phyloP scores from a whole-genome alignment of 2,888 invertebrate genomes.

The Chrysomela aeneicollis region DNA sequence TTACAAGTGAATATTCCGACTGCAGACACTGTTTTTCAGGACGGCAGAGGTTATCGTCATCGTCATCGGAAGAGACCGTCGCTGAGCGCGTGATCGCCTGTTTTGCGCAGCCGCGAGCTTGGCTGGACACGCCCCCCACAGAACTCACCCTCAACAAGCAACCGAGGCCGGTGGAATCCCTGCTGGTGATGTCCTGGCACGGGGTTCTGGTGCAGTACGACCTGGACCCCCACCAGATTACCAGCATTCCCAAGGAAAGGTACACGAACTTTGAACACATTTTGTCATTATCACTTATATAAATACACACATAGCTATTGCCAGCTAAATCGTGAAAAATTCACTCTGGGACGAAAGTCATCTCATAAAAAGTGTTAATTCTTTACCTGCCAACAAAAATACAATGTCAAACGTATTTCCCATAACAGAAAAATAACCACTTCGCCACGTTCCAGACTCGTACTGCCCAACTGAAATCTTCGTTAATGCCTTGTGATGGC shows the following conservation, averaged over 20 bases:
- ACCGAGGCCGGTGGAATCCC: conserved; percentile 76
- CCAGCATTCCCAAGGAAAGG: conserved; percentile 78
- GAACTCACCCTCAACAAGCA: conserved; percentile 53
- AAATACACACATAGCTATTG: too few species aligned
- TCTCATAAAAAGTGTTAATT: too few species aligned
- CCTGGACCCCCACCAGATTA: conserved; percentile 77
- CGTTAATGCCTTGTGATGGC: too few species aligned
- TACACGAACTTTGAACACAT: background rate
- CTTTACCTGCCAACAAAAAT: too few species aligned
- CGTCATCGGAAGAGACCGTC: conserved; percentile 76
- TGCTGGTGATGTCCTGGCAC: conserved; percentile 89
- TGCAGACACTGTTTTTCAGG: conserved; percentile 59
- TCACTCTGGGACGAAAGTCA: too few species aligned
- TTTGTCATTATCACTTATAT: too few species aligned
- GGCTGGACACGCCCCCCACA: conserved; percentile 63
- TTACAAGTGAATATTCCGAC: too few species aligned
- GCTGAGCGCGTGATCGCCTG: conserved; percentile 80
- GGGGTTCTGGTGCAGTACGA: conserved; percentile 89
- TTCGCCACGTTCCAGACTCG: too few species aligned
- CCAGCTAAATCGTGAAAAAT: too few species aligned
- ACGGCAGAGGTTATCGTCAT: conserved; percentile 73
- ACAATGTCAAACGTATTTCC: too few species aligned
- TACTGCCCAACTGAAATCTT: too few species aligned
- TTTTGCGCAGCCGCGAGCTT: conserved; percentile 79
- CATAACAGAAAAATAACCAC: too few species aligned